Conservation (phyloP, 2,797 vertebrate species). For the Chiloscyllium punctatum region DNA sequence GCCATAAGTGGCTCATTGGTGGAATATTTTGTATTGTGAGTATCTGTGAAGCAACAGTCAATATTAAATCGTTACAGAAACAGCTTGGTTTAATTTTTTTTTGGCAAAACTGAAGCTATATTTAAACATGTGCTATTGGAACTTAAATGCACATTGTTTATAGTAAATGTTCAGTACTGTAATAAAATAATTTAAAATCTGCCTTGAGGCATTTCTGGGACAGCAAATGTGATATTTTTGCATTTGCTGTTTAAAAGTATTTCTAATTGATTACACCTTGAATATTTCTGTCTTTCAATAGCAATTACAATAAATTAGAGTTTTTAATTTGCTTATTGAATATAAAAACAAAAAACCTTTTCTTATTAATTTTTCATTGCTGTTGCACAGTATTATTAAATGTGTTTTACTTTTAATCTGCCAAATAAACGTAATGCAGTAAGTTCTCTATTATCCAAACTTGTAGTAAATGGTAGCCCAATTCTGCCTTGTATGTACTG, state of each 20-base stretch:
- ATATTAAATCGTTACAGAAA: slow-evolving; percentile 20
- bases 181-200: slow-evolving; percentile 1
- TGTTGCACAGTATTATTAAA: not conserved
- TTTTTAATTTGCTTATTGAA: slow-evolving; percentile 23
- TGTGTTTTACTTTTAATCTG: not conserved
- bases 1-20: slow-evolving; percentile 18
- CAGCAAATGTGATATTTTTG: not conserved
- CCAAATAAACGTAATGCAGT: not conserved
- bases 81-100: slow-evolving; percentile 6
- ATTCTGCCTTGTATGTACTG: not conserved
- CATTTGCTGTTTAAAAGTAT: not conserved
- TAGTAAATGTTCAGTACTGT: not conserved
- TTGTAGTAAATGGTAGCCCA: not conserved
- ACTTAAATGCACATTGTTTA: not conserved
- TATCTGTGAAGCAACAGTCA: not conserved
- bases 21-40: not conserved
- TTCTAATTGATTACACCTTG: not conserved
- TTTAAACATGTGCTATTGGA: not conserved
- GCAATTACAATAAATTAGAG: not conserved
- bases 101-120: not conserved
- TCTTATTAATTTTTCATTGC: not conserved
- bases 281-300: slow-evolving; percentile 8
- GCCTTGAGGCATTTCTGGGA: not conserved
- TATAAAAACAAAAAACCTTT: not conserved
- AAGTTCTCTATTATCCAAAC: not conserved